Conservation (phyloP, 2,797 vertebrate genomes). For the Heterohyrax brucei region DNA sequence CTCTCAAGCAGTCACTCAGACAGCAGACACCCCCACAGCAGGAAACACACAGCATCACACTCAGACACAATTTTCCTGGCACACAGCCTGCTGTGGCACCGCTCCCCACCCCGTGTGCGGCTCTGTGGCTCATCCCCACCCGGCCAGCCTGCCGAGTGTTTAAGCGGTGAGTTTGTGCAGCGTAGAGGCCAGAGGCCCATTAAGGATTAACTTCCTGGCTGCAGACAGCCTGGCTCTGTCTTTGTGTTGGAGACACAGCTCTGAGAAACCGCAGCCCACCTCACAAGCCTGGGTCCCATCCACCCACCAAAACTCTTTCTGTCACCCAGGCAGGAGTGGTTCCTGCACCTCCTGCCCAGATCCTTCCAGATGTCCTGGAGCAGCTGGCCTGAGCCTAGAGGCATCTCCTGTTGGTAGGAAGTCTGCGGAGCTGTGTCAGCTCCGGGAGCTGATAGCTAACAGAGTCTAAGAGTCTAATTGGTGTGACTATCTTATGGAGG, state of each 20-base stretch:
- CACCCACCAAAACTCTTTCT: constrained; percentile 25
- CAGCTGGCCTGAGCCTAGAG: not conserved
- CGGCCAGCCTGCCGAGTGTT: constrained; percentile 73
- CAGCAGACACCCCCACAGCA: not conserved
- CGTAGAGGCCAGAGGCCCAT: constrained; percentile 80
- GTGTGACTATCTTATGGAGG: not conserved
- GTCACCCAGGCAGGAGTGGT: constrained; percentile 53
- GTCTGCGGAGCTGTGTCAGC: not conserved
- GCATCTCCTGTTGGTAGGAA: not conserved
- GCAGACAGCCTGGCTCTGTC: constrained; percentile 81
- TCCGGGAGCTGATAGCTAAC: not conserved
- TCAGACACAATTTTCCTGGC: not conserved
- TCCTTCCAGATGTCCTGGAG: constrained; percentile 18
- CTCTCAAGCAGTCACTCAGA: not conserved
- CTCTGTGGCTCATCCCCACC: constrained; percentile 68
- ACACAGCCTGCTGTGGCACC: not conserved
- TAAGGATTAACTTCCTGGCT: constrained; percentile 86
- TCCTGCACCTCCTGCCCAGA: not conserved
- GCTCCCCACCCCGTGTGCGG: constrained; percentile 51
- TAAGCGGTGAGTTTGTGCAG: constrained; percentile 82
- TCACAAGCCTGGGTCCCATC: not conserved
- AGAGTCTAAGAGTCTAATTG: not conserved
- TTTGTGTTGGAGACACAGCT: constrained; percentile 80
- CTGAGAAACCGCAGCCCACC: constrained; percentile 78
- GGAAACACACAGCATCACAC: not conserved